Evolutionary conservation across 1,140 invertebrate genomes (phyloP).

Genomic region (Rhagoletis zephyria): DNA sequence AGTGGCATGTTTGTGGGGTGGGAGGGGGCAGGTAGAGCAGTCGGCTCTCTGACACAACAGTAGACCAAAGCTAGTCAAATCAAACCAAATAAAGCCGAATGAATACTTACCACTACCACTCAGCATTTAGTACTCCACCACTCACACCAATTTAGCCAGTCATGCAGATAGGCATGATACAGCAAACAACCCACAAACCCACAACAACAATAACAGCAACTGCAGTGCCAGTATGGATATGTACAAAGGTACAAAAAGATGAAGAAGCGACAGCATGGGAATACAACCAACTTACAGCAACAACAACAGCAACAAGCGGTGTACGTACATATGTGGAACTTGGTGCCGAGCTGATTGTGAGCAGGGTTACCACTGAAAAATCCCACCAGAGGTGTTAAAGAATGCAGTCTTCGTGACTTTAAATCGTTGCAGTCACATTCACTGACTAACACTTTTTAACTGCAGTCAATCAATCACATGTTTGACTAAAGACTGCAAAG

Average conservation of each 20-base stretch:
- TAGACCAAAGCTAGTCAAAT: slow-evolving; percentile 27
- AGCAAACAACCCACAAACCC: neutral
- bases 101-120: neutral
- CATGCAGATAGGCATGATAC: slow-evolving; percentile 12
- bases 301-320: slow-evolving; percentile 27
- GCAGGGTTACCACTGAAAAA: neutral
- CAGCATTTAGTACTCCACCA: neutral
- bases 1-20: neutral
- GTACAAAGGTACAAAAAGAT: neutral
- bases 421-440: no score
- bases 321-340: neutral
- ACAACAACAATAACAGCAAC: neutral
- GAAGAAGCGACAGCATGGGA: slow-evolving; percentile 13
- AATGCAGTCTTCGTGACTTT: no score
- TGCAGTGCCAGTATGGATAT: neutral
- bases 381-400: no score
- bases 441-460: no score
- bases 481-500: no score
- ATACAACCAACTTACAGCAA: slow-evolving; percentile 26
- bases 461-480: no score
- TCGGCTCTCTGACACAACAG: slow-evolving; percentile 8
- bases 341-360: neutral
- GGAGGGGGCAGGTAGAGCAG: neutral
- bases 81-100: neutral
- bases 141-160: slow-evolving; percentile 30